Percentiles rank a stretch among this genome's conserved stretches.
phyloP scores from a whole-genome alignment of 1,140 invertebrate species.

The Phymorhynchus buccinoides region DNA sequence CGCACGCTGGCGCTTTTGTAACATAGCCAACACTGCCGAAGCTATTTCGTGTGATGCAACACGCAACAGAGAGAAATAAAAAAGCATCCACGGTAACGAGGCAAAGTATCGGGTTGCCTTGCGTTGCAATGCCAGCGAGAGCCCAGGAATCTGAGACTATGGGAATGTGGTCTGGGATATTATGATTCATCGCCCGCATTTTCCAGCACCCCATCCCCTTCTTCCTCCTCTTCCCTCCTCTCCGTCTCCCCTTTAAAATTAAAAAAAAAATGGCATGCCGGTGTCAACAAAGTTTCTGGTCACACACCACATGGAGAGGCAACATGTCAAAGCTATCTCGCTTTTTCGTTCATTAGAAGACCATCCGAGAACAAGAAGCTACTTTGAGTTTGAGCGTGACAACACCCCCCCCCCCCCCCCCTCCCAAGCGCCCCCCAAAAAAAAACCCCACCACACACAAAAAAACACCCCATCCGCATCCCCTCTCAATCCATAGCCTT shows the following conservation, averaged over 20 bases:
- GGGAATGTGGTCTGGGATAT: neutral
- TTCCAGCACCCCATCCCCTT: neutral
- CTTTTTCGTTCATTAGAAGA: conserved; percentile 1
- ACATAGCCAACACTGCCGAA: no score
- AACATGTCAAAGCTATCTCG: conserved; percentile 2
- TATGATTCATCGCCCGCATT: neutral
- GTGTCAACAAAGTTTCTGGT: neutral
- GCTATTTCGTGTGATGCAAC: no score
- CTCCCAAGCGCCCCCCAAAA: no score
- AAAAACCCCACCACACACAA: neutral
- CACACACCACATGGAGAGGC: neutral
- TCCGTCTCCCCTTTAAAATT: neutral
- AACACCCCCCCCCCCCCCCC: no score
- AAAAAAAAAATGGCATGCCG: neutral
- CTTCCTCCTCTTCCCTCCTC: neutral
- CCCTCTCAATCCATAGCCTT: neutral
- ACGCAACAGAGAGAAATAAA: neutral
- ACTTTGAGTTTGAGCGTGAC: neutral
- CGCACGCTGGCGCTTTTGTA: no score
- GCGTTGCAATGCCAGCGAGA: no score
- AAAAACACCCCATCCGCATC: neutral
- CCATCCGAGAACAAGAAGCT: neutral
- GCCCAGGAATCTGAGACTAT: no score
- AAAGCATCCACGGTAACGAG: no score
- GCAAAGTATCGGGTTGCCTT: no score